These are phyloP conservation scores for Dromiciops gliroides DNA, from an alignment of 2,113 vertebrate species.

Conservation along the genomic window DNA sequence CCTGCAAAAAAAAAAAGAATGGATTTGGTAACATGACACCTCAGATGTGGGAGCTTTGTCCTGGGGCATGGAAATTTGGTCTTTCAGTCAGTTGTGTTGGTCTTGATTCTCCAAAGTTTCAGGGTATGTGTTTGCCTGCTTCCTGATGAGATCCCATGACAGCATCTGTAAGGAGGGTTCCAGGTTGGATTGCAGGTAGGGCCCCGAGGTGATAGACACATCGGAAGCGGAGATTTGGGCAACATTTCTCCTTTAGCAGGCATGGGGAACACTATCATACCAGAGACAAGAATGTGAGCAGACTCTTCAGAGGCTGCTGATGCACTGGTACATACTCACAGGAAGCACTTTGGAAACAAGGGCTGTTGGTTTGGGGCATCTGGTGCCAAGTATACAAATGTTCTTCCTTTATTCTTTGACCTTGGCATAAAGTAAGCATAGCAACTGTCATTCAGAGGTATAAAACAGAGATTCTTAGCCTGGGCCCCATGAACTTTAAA, in stretches of 20 bases:
- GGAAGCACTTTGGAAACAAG: not conserved
- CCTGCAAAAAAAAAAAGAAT: too few relatives aligned
- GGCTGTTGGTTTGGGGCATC: not conserved
- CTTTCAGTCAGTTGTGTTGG: not conserved
- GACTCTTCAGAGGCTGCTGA: not conserved
- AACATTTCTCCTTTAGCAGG: not conserved
- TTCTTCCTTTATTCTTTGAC: not conserved
- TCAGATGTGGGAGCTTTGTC: not conserved
- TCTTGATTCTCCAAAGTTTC: not conserved
- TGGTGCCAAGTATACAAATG: not conserved
- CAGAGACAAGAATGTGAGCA: not conserved
- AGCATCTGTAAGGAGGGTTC: not conserved
- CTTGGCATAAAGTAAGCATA: not conserved
- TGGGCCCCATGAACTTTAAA: not conserved
- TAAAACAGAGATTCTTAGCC: not conserved
- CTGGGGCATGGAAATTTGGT: not conserved
- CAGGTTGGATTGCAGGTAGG: not conserved
- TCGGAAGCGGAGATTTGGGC: not conserved
- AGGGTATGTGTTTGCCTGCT: not conserved
- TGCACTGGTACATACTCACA: not conserved
- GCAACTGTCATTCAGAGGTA: not conserved
- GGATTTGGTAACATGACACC: not conserved
- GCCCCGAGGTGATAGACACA: not conserved
- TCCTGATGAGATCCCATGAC: not conserved
- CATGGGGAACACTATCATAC: not conserved